Evolutionary conservation across 35 echinoderm and acorn worm species (phyloP), one percentile per base, ranked within the genome.

Genomic region (Patiria miniata): DNA sequence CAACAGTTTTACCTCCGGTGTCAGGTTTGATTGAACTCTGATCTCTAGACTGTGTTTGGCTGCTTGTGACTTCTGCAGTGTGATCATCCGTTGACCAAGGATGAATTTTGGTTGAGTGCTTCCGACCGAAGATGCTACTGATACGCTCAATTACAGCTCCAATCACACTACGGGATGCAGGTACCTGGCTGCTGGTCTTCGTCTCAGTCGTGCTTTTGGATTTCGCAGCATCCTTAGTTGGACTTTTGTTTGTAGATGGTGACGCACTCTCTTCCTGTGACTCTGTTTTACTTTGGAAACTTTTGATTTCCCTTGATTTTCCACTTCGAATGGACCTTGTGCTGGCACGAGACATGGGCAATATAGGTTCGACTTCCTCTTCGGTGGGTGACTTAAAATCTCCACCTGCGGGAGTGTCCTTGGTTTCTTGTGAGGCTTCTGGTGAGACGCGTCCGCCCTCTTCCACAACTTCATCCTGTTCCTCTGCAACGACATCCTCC

Each of bases 401-500:
- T 6, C 30, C 80, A 17, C 51, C 50, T 34, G 39, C 39, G 9
- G 32, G 12, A 0, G 39, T 52, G 16, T 50, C 80, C 28, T 54
- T 53, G 50, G 26, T 7, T 0, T 52, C 50, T 53, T 52, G 80
- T 1, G 40, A 16, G 22, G 50, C 28, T 5, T n/a, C 0, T 26
- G 40, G 40, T 52, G 19, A 47, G 29, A 54, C 6, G 22, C 23
- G 1, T 2, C 28, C 21, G 39, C 21, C 21, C 50, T 12, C 30
- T 34, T 34, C 21, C 80, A 26, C 78, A 19, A 16, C 32, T 80
- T 83, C 47, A 32, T 36, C 82, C 36, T 84, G 52, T 36, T 84
- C 82, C 38, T 60, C 38, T 12, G 65, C 14, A 1, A 84, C 51
- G 2, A 84, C 53, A 32, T 84, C 82, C 7, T 84, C 82, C 21